Conservation (phyloP, 2,113 vertebrate species). For the Campylomormyrus tamandua region DNA sequence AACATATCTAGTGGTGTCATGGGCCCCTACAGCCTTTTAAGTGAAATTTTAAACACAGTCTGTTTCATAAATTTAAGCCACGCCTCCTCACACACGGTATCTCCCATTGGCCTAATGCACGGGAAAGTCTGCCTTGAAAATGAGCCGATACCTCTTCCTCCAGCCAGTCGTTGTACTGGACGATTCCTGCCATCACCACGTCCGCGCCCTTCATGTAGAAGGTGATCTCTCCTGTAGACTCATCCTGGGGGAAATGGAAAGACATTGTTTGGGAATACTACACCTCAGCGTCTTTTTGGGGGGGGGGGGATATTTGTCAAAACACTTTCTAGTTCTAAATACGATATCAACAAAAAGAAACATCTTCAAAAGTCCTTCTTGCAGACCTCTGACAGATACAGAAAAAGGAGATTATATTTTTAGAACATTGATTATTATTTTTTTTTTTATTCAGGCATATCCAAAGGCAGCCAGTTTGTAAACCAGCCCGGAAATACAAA, state of each 20-base stretch:
- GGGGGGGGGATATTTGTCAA: neutral
- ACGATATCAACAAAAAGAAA: neutral
- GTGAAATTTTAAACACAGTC: neutral
- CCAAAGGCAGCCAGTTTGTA: neutral
- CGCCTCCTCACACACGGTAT: neutral
- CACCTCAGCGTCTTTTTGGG: neutral
- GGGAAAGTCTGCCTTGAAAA: neutral
- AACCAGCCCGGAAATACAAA: neutral
- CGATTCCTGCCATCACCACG: slow-evolving; percentile 90
- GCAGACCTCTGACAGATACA: neutral
- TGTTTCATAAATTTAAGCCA: neutral
- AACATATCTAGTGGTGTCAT: neutral
- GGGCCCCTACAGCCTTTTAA: neutral
- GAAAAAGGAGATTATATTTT: neutral
- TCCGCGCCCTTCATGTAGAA: slow-evolving; percentile 98
- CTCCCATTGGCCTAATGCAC: neutral
- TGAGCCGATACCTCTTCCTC: slow-evolving; percentile 78
- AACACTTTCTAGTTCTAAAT: neutral
- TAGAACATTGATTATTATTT: neutral
- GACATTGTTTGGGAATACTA: neutral
- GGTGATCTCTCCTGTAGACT: slow-evolving; percentile 86
- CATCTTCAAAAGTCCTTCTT: neutral
- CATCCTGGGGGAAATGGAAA: slow-evolving; percentile 65
- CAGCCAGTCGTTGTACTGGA: slow-evolving; percentile 96
- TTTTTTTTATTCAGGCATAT: neutral